These are phyloP conservation scores for Lasioglossum vierecki DNA, from an alignment of 2,888 invertebrate genomes.

Conservation along the genomic window DNA sequence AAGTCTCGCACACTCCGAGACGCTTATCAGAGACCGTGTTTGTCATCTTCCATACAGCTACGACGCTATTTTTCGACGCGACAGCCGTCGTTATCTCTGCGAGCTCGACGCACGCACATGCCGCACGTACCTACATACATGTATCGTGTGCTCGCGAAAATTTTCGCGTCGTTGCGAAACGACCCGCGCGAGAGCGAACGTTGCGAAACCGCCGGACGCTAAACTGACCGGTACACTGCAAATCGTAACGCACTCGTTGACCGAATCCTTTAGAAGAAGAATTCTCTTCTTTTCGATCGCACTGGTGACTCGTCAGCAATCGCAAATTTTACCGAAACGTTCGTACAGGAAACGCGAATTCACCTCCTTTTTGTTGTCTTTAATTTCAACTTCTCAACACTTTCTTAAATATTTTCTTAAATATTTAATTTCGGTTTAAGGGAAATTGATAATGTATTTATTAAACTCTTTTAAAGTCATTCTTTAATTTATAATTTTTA, in stretches of 20 bases:
- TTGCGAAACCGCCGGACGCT: neutral
- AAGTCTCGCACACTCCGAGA: neutral
- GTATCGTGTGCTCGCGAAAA: slow-evolving; percentile 21
- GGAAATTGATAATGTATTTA: no score
- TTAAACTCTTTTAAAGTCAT: no score
- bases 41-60: slow-evolving; percentile 6
- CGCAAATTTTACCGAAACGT: neutral
- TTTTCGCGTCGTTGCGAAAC: slow-evolving; percentile 6
- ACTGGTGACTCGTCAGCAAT: neutral
- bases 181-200: neutral
- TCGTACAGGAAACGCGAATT: no score
- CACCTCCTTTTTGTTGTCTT: no score
- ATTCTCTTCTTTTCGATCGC: neutral
- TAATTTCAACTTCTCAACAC: no score
- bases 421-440: no score
- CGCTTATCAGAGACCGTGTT: slow-evolving; percentile 21
- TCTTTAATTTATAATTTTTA: no score
- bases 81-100: slow-evolving; percentile 23
- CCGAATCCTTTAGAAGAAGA: neutral
- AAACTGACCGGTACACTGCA: neutral
- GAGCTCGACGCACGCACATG: neutral
- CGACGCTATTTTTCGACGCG: slow-evolving; percentile 5
- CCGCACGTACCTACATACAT: no score
- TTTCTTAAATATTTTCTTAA: no score
- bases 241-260: neutral